phyloP scores from a whole-genome alignment of 2,113 vertebrate species.

The Martes martes region DNA sequence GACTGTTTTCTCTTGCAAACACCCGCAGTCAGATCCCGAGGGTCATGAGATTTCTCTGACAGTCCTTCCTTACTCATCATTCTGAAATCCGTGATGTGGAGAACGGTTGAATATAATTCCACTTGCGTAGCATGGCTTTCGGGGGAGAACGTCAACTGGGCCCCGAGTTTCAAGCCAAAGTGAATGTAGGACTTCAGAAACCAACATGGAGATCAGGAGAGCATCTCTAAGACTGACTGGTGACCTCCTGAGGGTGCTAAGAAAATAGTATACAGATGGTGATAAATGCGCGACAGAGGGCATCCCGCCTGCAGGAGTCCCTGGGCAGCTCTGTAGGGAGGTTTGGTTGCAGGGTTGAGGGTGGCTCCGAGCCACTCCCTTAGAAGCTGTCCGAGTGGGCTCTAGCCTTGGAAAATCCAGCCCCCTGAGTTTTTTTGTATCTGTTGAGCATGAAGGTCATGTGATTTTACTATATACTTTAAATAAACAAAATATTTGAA shows the following conservation, averaged over 20 bases:
- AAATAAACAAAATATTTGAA: not conserved
- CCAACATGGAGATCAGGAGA: slow-evolving; percentile 38
- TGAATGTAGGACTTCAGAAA: slow-evolving; percentile 59
- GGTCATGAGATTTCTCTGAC: not conserved
- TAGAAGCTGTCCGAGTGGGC: not conserved
- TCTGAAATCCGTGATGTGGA: not conserved
- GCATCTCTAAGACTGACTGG: slow-evolving; percentile 52
- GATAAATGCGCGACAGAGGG: slow-evolving; percentile 68
- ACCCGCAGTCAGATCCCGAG: not conserved
- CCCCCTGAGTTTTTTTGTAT: not conserved
- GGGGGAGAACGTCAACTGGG: slow-evolving; percentile 16
- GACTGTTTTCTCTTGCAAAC: not conserved
- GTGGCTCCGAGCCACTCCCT: not conserved
- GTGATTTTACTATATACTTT: not conserved
- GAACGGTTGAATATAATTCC: not conserved
- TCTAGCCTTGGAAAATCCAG: not conserved
- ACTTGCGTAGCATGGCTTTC: not conserved
- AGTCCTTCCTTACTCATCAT: not conserved
- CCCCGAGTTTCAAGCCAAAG: slow-evolving; percentile 45
- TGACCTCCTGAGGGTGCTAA: slow-evolving; percentile 62
- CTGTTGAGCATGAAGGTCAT: not conserved
- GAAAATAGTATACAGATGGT: slow-evolving; percentile 75
- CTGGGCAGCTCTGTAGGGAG: not conserved
- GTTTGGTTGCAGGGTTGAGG: accelerated
- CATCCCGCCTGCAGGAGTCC: slow-evolving; percentile 60